These are phyloP conservation scores for Calameuta pallipes DNA, from an alignment of 2,888 invertebrate species.

Conservation along the genomic window DNA sequence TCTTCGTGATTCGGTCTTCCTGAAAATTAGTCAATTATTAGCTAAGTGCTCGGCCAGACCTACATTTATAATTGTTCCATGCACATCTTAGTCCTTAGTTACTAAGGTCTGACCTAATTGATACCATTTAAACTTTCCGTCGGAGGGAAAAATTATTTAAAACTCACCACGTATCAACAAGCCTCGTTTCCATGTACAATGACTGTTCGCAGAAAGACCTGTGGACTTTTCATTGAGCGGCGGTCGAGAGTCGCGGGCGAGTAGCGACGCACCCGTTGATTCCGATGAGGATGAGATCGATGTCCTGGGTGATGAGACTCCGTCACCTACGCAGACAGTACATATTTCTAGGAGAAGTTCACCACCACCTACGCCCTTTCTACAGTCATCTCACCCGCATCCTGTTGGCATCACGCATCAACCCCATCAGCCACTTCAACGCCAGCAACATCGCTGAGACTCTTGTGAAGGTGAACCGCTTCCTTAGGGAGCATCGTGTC, in stretches of 20 bases:
- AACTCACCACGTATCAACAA: not conserved
- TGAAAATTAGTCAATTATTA: conserved; percentile 64
- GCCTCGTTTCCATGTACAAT: not conserved
- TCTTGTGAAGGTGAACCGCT: not conserved
- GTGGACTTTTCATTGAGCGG: conserved; percentile 59
- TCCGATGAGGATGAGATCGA: conserved; percentile 63
- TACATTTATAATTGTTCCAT: conserved; percentile 13
- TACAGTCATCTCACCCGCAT: conserved; percentile 50
- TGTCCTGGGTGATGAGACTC: conserved; percentile 60
- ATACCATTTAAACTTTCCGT: conserved; percentile 16
- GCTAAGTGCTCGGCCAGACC: conserved; percentile 62
- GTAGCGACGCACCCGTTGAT: conserved; percentile 56
- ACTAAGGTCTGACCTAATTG: conserved; percentile 31
- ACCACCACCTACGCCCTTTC: conserved; percentile 43
- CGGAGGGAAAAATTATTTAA: not conserved
- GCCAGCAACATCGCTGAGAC: conserved; percentile 59
- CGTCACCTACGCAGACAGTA: conserved; percentile 37
- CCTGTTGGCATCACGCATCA: conserved; percentile 51
- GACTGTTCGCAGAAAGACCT: conserved; percentile 53
- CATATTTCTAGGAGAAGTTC: conserved; percentile 41
- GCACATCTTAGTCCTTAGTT: not conserved
- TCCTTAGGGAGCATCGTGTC: not conserved
- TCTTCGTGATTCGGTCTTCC: conserved; percentile 56
- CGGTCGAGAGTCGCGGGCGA: conserved; percentile 55
- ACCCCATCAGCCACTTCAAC: conserved; percentile 46